Evolutionary conservation across 2,888 invertebrate genomes (phyloP).

Genomic region (Patella depressa): DNA sequence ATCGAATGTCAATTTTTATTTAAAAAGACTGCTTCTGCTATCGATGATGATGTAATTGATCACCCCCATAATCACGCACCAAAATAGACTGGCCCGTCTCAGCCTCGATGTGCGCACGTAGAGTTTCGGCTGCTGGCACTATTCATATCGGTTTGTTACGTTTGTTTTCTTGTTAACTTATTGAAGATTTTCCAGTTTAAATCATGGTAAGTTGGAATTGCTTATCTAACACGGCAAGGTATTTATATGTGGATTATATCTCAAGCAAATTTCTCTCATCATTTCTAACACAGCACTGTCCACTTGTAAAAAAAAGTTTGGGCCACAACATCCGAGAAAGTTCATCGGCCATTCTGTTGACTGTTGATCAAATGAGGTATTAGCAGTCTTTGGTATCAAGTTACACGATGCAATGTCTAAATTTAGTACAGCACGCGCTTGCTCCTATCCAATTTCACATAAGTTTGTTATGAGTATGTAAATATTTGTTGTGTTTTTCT

Average conservation of each 20-base stretch:
- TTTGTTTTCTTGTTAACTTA: constrained; percentile 25
- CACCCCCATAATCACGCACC: neutral
- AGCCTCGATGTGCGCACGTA: neutral
- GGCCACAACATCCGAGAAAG: too few relatives aligned
- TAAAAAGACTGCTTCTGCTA: too few relatives aligned
- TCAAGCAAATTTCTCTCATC: too few relatives aligned
- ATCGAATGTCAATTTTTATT: too few relatives aligned
- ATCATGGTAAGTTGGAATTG: constrained; percentile 14
- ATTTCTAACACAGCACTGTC: too few relatives aligned
- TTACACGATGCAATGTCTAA: constrained; percentile 21
- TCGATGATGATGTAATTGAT: too few relatives aligned
- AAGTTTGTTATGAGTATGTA: too few relatives aligned
- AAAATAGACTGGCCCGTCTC: neutral
- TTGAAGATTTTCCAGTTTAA: constrained; percentile 15
- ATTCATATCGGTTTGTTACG: constrained; percentile 25
- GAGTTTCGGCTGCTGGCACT: constrained; percentile 21
- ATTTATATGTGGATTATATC: too few relatives aligned
- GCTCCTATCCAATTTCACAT: constrained; percentile 16
- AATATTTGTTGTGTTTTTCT: too few relatives aligned
- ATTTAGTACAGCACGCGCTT: constrained; percentile 23
- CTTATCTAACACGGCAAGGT: neutral
- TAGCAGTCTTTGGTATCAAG: constrained; percentile 19
- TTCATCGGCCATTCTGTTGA: neutral
- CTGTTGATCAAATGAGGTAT: constrained; percentile 23
- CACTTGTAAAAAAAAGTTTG: too few relatives aligned